phyloP scores from a whole-genome alignment of 2,113 vertebrate species.

The Rhineura floridana region DNA sequence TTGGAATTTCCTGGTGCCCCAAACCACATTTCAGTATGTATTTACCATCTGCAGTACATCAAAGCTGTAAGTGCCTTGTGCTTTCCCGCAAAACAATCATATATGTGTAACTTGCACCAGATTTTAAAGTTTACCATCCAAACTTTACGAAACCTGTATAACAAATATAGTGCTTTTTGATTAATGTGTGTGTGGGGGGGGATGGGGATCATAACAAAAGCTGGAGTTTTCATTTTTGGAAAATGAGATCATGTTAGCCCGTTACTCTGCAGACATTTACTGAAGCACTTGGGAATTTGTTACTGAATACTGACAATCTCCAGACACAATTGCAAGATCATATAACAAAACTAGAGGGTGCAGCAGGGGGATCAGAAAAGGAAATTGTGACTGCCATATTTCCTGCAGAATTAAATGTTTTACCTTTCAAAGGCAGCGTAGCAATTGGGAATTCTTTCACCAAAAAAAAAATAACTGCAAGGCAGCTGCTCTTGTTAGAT shows the following conservation, averaged over 20 bases:
- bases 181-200: neutral
- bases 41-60: neutral
- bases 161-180: neutral
- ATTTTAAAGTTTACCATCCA: conserved; percentile 29
- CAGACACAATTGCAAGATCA: conserved; percentile 39
- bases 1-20: neutral
- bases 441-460: conserved; percentile 53
- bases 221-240: conserved; percentile 32
- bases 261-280: conserved; percentile 44
- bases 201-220: conserved; percentile 11
- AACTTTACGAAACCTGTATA: neutral
- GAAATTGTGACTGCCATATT: conserved; percentile 52
- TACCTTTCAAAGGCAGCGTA: conserved; percentile 75
- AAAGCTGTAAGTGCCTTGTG: neutral
- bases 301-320: conserved; percentile 40
- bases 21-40: conserved; percentile 4
- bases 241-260: conserved; percentile 34
- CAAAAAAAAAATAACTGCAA: conserved; percentile 53
- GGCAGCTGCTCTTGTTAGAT: conserved; percentile 51
- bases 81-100: conserved; percentile 7
- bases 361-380: conserved; percentile 38
- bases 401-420: conserved; percentile 68
- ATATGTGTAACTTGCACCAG: neutral
- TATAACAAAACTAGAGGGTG: conserved; percentile 56
- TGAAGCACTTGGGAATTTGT: conserved; percentile 24